phyloP scores from a whole-genome alignment of 2,797 vertebrate genomes.

The Macropodus opercularis region DNA sequence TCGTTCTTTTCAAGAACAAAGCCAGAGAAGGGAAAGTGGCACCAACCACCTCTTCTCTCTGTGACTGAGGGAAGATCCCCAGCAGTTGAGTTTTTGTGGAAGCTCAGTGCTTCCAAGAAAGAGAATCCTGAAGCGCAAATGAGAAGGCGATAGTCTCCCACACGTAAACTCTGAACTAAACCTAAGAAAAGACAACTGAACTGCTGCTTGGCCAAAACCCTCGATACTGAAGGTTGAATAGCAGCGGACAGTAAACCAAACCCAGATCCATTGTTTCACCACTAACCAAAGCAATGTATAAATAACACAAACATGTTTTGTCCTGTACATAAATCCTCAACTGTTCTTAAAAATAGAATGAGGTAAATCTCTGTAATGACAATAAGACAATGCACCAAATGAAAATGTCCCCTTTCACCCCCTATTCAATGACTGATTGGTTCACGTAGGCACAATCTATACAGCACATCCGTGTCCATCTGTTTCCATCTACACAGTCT shows the following conservation, averaged over 20 bases:
- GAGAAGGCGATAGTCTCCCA: slow-evolving; percentile 12
- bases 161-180: slow-evolving; percentile 13
- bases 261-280: slow-evolving; percentile 21
- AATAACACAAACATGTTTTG: slow-evolving; percentile 38
- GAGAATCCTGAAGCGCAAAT: slow-evolving; percentile 10
- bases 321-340: slow-evolving; percentile 10
- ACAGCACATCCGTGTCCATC: slow-evolving; percentile 29
- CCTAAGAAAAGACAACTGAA: slow-evolving; percentile 4
- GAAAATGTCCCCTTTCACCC: slow-evolving; percentile 15
- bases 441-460: slow-evolving; percentile 57
- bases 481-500: slow-evolving; percentile 27
- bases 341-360: slow-evolving; percentile 48
- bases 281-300: slow-evolving; percentile 19
- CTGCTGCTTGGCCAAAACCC: slow-evolving; percentile 8
- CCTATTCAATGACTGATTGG: slow-evolving; percentile 45
- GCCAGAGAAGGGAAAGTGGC: slow-evolving; percentile 28
- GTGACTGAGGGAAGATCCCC: slow-evolving; percentile 20
- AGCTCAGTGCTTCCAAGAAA: slow-evolving; percentile 11
- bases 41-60: slow-evolving; percentile 19
- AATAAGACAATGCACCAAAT: slow-evolving; percentile 49
- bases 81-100: slow-evolving; percentile 11
- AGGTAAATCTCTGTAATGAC: slow-evolving; percentile 67
- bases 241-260: slow-evolving; percentile 28
- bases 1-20: slow-evolving; percentile 39
- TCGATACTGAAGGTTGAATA: slow-evolving; percentile 36